Evolutionary conservation across 1,140 invertebrate species (phyloP), one percentile per base, ranked within the genome.

Genomic region (Ctenoplectra terminalis): DNA sequence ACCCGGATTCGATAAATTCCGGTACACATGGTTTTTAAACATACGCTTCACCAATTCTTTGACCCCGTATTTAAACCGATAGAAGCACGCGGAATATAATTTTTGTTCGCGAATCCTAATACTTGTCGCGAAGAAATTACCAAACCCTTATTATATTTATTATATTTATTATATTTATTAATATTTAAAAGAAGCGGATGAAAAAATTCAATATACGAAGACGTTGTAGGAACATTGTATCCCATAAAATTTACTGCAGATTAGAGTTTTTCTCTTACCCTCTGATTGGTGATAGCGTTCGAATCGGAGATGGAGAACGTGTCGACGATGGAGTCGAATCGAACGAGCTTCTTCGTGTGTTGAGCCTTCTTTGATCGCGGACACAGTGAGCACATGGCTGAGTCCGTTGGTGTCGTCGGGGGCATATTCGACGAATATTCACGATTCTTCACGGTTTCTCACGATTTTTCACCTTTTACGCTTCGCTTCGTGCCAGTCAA

Each of bases 291-390:
- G 75, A 92, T 82, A 40, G 93, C 92, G 79, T 93, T 93, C 85
- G 90, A 93, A 71, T 95, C 95, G 37, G 95, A 95, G 79, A 95
- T 94, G 54, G 95, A 95, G 88, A 95, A 95, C n/a, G 95, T 95
- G 86, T 95, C 95, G 83, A 95, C 95, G 80, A 95, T 92, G 6
- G 95, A 95, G 90, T 95, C 95, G 90, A 95, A 95, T 40, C 95
- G 92, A 29, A 95, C 95, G 66, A 95, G 91, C 89, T 95, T 95
- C 89, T 95, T 95, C 34, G 93, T 86, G 77, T 92, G 91, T 11
- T 92, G 91, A 75, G 92, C 87, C 85, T 93, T 93, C 89, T 95
- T 95, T 81, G 93, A 93, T 60, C 94, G 92, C 67, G 95, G 94
- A 91, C 95, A 95, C 75, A 95, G 91, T 75, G 95, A 95, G 91